Evolutionary conservation across 1,140 invertebrate species (phyloP).

Genomic region (Sycophila sp.): DNA sequence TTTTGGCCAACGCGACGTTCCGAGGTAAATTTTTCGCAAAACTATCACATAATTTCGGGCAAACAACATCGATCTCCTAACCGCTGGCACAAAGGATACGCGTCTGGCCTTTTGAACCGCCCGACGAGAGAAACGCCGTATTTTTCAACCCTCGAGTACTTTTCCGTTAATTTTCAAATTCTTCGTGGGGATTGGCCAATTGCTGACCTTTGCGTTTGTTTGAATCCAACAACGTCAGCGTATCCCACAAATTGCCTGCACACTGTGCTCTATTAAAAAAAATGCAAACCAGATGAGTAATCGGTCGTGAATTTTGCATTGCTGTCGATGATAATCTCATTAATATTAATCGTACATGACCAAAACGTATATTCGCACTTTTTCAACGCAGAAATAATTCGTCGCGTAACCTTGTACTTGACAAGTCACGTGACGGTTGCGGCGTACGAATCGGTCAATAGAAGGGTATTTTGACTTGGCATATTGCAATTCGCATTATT

Average conservation of each 20-base stretch:
- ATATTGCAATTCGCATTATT: no score
- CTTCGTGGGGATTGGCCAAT: constrained; percentile 15
- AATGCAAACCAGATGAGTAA: background rate
- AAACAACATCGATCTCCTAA: constrained; percentile 5
- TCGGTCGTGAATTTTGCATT: background rate
- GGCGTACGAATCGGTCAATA: no score
- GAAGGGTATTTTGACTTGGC: no score
- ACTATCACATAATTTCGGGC: constrained; percentile 19
- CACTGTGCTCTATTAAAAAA: background rate
- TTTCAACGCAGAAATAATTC: background rate
- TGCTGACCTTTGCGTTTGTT: background rate
- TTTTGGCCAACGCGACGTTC: constrained; percentile 40
- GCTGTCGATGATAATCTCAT: background rate
- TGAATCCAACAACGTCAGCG: background rate
- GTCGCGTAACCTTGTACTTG: no score
- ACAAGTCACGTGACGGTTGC: background rate
- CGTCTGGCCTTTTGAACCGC: background rate
- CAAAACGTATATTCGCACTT: background rate
- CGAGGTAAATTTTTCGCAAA: background rate
- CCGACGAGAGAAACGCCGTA: constrained; percentile 5
- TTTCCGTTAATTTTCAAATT: constrained; percentile 31
- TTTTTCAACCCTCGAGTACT: constrained; percentile 20
- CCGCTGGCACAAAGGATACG: constrained; percentile 7
- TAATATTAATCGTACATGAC: background rate
- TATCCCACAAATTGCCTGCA: background rate